Percentiles rank a stretch among this genome's conserved stretches.
Conservation (phyloP, 1,140 invertebrate genomes). For the Antheraea mylitta region DNA sequence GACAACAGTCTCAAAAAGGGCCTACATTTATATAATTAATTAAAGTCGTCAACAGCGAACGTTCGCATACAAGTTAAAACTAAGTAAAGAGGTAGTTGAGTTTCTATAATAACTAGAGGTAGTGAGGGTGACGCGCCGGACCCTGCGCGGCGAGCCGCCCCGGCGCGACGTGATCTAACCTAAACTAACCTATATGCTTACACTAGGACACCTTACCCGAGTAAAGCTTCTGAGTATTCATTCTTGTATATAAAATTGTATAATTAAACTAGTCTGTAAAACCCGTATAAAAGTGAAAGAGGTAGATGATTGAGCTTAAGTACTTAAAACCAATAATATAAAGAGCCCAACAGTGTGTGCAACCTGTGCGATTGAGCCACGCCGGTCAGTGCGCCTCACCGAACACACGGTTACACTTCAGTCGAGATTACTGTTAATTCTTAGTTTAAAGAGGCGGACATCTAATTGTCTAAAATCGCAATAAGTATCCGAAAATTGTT, state of each 20-base stretch:
- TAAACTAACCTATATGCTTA: conserved; percentile 49
- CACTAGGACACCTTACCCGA: conserved; percentile 68
- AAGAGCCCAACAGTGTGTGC: conserved; percentile 60
- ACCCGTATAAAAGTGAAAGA: conserved; percentile 77
- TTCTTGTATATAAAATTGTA: conserved; percentile 76
- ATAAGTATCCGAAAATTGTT: conserved; percentile 65
- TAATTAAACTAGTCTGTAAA: conserved; percentile 78
- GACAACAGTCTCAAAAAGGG: conserved; percentile 73
- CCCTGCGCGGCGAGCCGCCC: conserved; percentile 68
- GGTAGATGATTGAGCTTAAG: conserved; percentile 76
- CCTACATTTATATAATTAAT: conserved; percentile 44
- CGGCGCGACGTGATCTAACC: conserved; percentile 51
- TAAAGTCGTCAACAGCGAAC: conserved; percentile 62
- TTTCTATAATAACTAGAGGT: conserved; percentile 65
- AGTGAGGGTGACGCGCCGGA: conserved; percentile 58
- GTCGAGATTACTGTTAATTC: conserved; percentile 40
- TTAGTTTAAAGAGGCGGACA: conserved; percentile 69
- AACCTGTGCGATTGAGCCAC: conserved; percentile 25
- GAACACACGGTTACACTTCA: background rate
- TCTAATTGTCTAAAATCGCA: conserved; percentile 69
- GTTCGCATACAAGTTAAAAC: conserved; percentile 66
- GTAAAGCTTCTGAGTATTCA: conserved; percentile 78
- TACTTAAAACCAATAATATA: conserved; percentile 69
- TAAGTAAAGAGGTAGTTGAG: conserved; percentile 75
- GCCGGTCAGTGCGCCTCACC: conserved; percentile 6